Base-by-base conservation (phyloP, 2,797 vertebrate genomes). In the Cheirogaleus major region DNA sequence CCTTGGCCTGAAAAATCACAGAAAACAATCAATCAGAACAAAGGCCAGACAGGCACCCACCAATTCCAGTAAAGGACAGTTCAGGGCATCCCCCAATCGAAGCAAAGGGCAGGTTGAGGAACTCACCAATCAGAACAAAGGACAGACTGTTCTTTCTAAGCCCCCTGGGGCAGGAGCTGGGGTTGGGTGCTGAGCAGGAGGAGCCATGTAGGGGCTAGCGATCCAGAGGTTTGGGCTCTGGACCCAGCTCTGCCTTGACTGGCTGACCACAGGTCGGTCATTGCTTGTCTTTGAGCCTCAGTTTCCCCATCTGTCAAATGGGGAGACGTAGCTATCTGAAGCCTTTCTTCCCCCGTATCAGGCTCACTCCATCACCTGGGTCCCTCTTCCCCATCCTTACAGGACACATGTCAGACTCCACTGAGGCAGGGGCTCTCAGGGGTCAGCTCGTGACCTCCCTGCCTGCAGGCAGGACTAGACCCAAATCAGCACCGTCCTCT, bases 61-160 rank as follows among this genome's bases (percentile, higher is more conserved):
- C 95, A 97, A 96, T 78, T 86, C 91, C 35, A 67, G 75, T 89
- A 97, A 98, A 97, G 96, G 95, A 94, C 82, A 97, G 89, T 52
- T 38, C 52, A 63, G 67, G 55, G 48, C 70, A 61, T 91, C 48
- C 43, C 67, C 93, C 96, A 98, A 84, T 97, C 79, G 25, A 84
- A 48, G 90, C 93, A 97, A 97, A 98, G 96, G 96, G 87, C 90
- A 96, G 73, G 59, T 75, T 1, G 38, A 88, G 25, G 75, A 88
- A 61, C 70, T 83, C 86, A 89, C 96, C 97, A 94, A 90, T 95
- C 86, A 76, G 86, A 82, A 75, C 75, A 97, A 96, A 98, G 94
- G 96, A 95, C 97, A 97, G 50, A 69, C 43, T 82, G 3, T 81
- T 86, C 61, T 93, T 83, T 95, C 69, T 85, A 41, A 95, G 70